Conservation (phyloP, 2,797 vertebrate genomes). For the Euthynnus affinis region DNA sequence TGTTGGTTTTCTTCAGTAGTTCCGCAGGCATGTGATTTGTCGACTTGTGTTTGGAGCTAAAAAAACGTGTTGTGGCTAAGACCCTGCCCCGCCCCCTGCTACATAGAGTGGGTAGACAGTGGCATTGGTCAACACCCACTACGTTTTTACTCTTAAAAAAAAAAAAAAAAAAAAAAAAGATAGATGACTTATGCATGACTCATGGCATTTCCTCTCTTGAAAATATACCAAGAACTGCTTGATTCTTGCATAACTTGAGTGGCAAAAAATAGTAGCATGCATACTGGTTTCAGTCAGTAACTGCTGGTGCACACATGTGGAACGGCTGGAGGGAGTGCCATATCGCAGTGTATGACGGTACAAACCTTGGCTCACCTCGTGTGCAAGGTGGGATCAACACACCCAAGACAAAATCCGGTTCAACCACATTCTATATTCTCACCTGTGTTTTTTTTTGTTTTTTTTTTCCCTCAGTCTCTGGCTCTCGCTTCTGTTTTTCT, state of each 20-base stretch:
- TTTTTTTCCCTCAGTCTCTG: conserved; percentile 13
- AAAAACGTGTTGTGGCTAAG: conserved; percentile 41
- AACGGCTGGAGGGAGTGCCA: conserved; percentile 48
- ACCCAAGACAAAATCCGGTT: conserved; percentile 71
- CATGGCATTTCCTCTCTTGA: conserved; percentile 51
- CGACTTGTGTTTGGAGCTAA: conserved; percentile 54
- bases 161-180: conserved; percentile 30
- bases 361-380: conserved; percentile 45
- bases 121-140: conserved; percentile 16
- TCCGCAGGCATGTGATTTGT: conserved; percentile 61
- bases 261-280: background rate
- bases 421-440: conserved; percentile 66
- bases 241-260: conserved; percentile 40
- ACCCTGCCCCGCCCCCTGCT: background rate
- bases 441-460: no score
- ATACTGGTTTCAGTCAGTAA: background rate
- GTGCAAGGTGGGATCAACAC: conserved; percentile 58
- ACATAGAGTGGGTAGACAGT: background rate
- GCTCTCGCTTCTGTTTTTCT: background rate
- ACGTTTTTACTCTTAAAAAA: conserved; percentile 29
- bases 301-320: background rate
- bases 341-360: background rate
- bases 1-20: conserved; percentile 55
- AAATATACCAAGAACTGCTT: conserved; percentile 26
- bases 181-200: conserved; percentile 57